These are phyloP conservation scores for Hydrozoanthus gracilis DNA, from an alignment of 92 coral and sea anemone genomes.

Conservation along the genomic window DNA sequence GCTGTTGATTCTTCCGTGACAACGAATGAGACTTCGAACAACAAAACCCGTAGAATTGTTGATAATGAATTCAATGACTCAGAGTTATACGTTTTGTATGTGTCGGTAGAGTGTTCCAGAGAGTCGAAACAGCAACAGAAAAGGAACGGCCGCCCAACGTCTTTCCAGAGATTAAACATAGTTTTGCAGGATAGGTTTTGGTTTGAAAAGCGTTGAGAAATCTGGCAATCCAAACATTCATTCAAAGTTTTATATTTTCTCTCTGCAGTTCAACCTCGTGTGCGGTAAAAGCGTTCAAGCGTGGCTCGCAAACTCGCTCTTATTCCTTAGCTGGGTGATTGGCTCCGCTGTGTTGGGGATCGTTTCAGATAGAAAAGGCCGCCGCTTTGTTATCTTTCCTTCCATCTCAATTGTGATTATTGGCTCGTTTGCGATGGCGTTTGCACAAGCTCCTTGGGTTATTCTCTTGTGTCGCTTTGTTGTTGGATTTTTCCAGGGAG, in stretches of 20 bases:
- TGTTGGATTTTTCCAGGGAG: conserved; percentile 76
- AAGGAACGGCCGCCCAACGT: too few relatives aligned
- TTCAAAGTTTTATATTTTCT: not conserved
- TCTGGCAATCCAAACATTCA: too few relatives aligned
- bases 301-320: conserved; percentile 79
- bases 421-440: conserved; percentile 75
- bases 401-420: conserved; percentile 58
- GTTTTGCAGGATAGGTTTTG: too few relatives aligned
- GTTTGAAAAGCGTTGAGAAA: too few relatives aligned
- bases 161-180: too few relatives aligned
- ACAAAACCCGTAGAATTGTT: too few relatives aligned
- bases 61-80: too few relatives aligned
- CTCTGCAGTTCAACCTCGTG: conserved; percentile 75
- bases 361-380: conserved; percentile 78
- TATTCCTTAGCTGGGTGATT: conserved; percentile 76
- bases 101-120: too few relatives aligned
- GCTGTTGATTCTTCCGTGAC: too few relatives aligned
- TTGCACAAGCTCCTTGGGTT: conserved; percentile 68
- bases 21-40: too few relatives aligned
- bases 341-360: conserved; percentile 80
- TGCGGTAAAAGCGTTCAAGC: conserved; percentile 68
- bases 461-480: conserved; percentile 66
- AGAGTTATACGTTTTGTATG: too few relatives aligned
- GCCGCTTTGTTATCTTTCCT: conserved; percentile 75
- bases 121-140: too few relatives aligned